These are phyloP conservation scores for Kryphioiulus occultus DNA, from an alignment of 2,888 invertebrate species.

Conservation along the genomic window DNA sequence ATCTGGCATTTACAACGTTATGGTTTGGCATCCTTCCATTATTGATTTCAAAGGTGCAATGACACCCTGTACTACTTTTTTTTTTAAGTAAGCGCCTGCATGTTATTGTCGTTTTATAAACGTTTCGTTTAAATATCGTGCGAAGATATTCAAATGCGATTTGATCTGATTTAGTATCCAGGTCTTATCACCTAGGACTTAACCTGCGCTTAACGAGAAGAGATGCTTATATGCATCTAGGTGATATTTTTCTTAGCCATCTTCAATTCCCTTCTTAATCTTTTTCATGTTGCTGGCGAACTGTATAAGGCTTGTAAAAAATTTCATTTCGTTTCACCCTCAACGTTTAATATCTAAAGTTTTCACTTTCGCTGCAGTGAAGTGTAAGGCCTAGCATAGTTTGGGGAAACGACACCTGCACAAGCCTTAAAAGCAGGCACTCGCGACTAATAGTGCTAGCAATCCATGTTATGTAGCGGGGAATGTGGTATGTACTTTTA, in stretches of 20 bases:
- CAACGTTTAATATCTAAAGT: conserved; percentile 7
- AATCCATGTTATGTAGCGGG: background rate
- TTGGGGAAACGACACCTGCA: conserved; percentile 29
- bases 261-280: background rate
- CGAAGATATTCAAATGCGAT: background rate
- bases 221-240: background rate
- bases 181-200: conserved; percentile 8
- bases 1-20: no score
- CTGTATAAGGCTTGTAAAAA: background rate
- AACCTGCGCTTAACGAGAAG: background rate
- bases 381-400: background rate
- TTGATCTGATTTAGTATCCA: background rate
- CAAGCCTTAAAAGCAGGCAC: background rate
- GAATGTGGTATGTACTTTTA: conserved; percentile 13
- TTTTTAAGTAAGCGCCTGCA: no score
- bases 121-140: background rate
- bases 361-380: background rate
- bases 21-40: no score
- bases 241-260: background rate
- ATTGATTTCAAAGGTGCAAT: no score
- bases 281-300: background rate
- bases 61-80: no score
- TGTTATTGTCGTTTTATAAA: background rate
- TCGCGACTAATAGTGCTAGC: background rate
- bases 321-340: background rate